Percentiles rank a stretch among this genome's conserved stretches.
These are phyloP conservation scores for Callipepla californica DNA, from an alignment of 2,113 vertebrate genomes.

Conservation along the genomic window DNA sequence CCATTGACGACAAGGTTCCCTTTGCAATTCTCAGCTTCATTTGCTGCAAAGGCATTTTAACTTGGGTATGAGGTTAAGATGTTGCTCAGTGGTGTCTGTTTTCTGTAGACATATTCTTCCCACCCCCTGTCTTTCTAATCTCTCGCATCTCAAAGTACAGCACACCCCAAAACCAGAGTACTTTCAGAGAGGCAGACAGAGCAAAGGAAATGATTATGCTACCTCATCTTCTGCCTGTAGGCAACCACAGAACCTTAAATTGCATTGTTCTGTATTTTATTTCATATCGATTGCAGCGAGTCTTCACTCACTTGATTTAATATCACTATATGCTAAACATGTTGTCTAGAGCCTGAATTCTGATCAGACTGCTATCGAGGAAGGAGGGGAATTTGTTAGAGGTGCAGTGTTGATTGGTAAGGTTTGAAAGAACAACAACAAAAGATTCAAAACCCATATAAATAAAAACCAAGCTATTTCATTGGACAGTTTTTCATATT, in stretches of 20 bases:
- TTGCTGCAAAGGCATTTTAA: slow-evolving; percentile 50
- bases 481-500: slow-evolving; percentile 39
- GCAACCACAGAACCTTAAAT: slow-evolving; percentile 76
- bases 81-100: background rate
- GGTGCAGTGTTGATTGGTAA: background rate
- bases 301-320: slow-evolving; percentile 63
- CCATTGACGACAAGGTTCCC: slow-evolving; percentile 16
- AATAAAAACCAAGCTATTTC: slow-evolving; percentile 37
- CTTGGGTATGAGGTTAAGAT: background rate
- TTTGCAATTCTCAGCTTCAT: background rate
- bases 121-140: background rate
- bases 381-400: slow-evolving; percentile 29
- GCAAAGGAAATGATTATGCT: slow-evolving; percentile 43
- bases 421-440: slow-evolving; percentile 2
- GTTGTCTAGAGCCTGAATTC: slow-evolving; percentile 39
- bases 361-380: slow-evolving; percentile 38
- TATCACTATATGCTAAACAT: slow-evolving; percentile 37
- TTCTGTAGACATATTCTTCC: background rate
- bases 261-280: slow-evolving; percentile 67
- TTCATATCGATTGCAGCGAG: slow-evolving; percentile 47
- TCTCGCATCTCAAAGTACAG: background rate
- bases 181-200: slow-evolving; percentile 47
- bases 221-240: slow-evolving; percentile 68
- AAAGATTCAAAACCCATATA: background rate
- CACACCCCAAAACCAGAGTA: slow-evolving; percentile 3